Evolutionary conservation across 1,140 invertebrate species (phyloP).

Genomic region (Hycleus cichorii): DNA sequence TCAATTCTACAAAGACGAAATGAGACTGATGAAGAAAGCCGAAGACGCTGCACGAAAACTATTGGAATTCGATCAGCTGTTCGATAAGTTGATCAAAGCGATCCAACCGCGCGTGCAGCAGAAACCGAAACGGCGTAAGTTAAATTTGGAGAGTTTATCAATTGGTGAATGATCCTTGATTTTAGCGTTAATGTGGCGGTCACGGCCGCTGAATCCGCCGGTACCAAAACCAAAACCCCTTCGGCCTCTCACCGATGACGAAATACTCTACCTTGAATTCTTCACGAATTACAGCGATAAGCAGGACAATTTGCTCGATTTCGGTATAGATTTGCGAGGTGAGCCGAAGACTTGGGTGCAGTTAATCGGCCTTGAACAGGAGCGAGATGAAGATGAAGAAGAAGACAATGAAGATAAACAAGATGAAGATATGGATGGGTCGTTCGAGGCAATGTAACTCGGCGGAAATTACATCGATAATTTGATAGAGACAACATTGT

Average conservation of each 20-base stretch:
- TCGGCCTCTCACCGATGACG: constrained; percentile 25
- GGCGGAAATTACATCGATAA: no score
- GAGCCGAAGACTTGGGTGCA: no score
- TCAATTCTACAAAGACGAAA: constrained; percentile 51
- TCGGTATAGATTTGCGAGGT: constrained; percentile 22
- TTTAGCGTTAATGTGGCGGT: constrained; percentile 29
- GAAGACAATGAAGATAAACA: no score
- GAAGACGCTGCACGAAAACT: constrained; percentile 53
- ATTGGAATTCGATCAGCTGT: constrained; percentile 46
- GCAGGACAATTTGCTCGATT: constrained; percentile 12
- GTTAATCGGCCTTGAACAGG: no score
- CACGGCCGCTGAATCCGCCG: constrained; percentile 23
- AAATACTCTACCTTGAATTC: constrained; percentile 32
- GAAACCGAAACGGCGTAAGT: constrained; percentile 6
- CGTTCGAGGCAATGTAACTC: no score
- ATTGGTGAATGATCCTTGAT: neutral
- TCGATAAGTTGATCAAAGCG: constrained; percentile 45
- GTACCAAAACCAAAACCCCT: constrained; percentile 12
- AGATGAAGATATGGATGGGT: no score
- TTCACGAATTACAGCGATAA: constrained; percentile 34
- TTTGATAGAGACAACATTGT: no score
- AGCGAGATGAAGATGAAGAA: no score
- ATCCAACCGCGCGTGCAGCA: constrained; percentile 44
- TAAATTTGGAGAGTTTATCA: neutral
- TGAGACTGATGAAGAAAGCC: constrained; percentile 49